Base-by-base conservation (phyloP, 2,113 vertebrate species). In the Lycaon pictus region DNA sequence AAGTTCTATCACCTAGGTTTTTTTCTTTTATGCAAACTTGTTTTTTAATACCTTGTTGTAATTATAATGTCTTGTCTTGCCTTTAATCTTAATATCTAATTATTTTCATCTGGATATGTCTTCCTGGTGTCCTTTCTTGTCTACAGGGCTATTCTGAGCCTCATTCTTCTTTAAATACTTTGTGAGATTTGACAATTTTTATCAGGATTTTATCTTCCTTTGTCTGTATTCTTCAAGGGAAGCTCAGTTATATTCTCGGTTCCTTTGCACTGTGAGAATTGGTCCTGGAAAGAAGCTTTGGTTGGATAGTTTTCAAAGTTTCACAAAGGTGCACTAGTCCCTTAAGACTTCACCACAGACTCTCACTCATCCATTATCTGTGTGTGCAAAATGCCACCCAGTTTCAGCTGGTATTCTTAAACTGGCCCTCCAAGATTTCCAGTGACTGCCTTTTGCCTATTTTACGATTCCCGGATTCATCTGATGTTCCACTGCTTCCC, bases 401-500 rank as follows among this genome's bases (percentile, higher is more conserved):
- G 48, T 89, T 84, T 93, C 67, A 82, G 95, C 48, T 93, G 84
- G 35, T 17, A 58, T 65, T 82, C 58, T 82, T 65, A 88, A 82
- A 93, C 35, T 82, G 19, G 19, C 32, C 23, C 22, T 74, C 56
- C 79, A 93, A 74, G 43, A 32, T 84, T 84, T 93, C 58, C 43
- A 96, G 58, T 65, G 77, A 90, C 17, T 56, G n/a, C 51, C 69
- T 71, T 90, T 35, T 85, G 77, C 37, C 53, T 89, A 69, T 69
- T 93, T 93, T 88, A 53, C 17, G 17, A 84, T 51, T 96, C 56
- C 88, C 76, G 29, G 17, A 82, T 83, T 65, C 16, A 93, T 19
- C 25, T 53, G 60, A 83, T 58, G 32, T 76, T 83, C 77, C 67
- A 93, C 15, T 82, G 35, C 35, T 93, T 93, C 85, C 79, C 29